Evolutionary conservation across 2,113 vertebrate species (phyloP).

Genomic region (Arvicanthis niloticus): DNA sequence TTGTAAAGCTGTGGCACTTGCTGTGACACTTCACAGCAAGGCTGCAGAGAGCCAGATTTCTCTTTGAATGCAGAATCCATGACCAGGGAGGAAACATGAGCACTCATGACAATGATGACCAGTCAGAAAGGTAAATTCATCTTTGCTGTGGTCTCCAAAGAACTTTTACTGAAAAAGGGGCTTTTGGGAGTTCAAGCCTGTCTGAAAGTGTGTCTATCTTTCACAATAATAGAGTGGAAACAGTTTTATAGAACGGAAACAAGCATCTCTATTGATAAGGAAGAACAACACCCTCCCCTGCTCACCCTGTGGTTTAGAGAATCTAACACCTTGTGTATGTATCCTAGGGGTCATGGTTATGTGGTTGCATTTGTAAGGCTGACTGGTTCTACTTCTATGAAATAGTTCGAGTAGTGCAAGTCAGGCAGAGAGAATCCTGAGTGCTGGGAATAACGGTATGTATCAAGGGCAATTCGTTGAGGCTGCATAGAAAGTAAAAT

Average conservation of each 20-base stretch:
- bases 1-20: not conserved
- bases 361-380: not conserved
- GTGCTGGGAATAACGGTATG: too few relatives aligned
- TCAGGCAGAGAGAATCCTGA: not conserved
- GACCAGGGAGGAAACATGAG: not conserved
- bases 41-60: not conserved
- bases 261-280: not conserved
- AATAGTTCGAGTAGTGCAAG: not conserved
- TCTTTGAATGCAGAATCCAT: not conserved
- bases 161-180: not conserved
- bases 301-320: not conserved
- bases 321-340: not conserved
- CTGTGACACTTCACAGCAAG: not conserved
- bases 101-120: not conserved
- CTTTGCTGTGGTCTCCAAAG: not conserved
- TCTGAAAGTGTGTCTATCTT: not conserved
- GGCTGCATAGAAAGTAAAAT: not conserved
- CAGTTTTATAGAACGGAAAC: rapidly evolving
- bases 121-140: not conserved
- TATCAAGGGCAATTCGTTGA: not conserved
- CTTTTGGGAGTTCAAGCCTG: not conserved
- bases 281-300: rapidly evolving
- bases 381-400: not conserved
- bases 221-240: not conserved
- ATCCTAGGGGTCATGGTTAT: not conserved